Base-by-base conservation (phyloP, 2,888 invertebrate genomes). In the Apamea anceps region DNA sequence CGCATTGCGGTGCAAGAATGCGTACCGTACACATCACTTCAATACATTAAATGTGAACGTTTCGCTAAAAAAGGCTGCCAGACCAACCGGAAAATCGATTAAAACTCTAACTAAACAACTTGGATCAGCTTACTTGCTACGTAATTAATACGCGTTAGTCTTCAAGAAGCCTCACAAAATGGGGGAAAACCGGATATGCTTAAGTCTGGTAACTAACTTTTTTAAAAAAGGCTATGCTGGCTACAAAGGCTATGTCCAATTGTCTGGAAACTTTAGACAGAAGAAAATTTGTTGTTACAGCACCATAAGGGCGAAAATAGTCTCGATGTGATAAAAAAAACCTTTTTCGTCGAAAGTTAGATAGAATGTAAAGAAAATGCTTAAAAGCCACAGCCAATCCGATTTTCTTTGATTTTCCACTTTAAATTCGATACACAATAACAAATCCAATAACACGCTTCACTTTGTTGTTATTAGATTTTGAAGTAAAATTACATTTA, bases 1-100 rank as follows among this genome's bases (percentile, higher is more conserved):
- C 86, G 86, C 84, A 84, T 79, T 84, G 83, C 84, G 74, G 73
- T 57, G 42, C 71, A 84, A 85, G 78, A 84, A 84, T 84, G 78
- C 83, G 78, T 78, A 15, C 72, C 60, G 54, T 70, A 65, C 77
- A 82, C 67, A 82, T 73, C 42, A 80, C 32, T 71, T 71, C 54
- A 63, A 78, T 73, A 67, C 63, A 82, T 51, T 82, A 51, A 21
- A 82, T 77, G 62, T 76, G 62, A 76, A 81, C 51, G 45, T 71
- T 72, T 45, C 51, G 81, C 81, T 81, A 85, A 83, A 85, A 85
- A 71, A 12, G 2, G 57, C 32, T 51, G 85, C 72, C 67, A 72
- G 75, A 72, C 68, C 7, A 70, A 84, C 80, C 74, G 85, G 85
- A 80, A 74, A 82, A 80, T 63, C 82, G 57, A 79, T 72, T 51